phyloP scores from a whole-genome alignment of 2,888 invertebrate genomes.

The Hirudinaria manillensis region DNA sequence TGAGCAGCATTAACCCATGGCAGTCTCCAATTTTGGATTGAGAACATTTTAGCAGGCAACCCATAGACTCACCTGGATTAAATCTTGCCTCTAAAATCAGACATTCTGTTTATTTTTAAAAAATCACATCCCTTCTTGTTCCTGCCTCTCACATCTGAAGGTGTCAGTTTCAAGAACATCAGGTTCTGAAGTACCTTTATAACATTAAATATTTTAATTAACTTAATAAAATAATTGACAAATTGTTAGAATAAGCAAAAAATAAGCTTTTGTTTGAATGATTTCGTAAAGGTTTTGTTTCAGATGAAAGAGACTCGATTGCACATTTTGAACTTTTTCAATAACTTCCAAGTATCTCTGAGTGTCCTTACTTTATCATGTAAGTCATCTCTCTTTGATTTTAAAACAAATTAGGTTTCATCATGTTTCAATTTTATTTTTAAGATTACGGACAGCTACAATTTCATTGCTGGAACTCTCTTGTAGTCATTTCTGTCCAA shows the following conservation, averaged over 20 bases:
- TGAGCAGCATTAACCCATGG: too few relatives aligned
- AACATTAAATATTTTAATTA: too few relatives aligned
- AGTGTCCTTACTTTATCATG: conserved; percentile 10
- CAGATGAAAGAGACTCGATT: background rate
- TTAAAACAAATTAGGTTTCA: background rate
- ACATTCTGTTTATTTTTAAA: too few relatives aligned
- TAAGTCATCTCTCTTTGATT: conserved; percentile 3
- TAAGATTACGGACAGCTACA: conserved; percentile 4
- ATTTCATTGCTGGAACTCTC: background rate
- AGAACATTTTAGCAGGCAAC: too few relatives aligned
- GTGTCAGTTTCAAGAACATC: too few relatives aligned
- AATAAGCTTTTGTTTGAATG: background rate
- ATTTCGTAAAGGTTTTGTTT: background rate
- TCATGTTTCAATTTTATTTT: background rate
- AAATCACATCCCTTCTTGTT: too few relatives aligned
- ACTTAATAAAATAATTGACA: too few relatives aligned
- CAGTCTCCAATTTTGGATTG: too few relatives aligned
- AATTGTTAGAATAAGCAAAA: background rate
- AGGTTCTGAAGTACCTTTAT: too few relatives aligned
- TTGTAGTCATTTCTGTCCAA: background rate
- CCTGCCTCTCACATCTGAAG: too few relatives aligned
- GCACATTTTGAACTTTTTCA: background rate
- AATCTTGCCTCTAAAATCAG: too few relatives aligned
- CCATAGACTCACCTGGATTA: too few relatives aligned
- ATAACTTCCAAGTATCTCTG: background rate